Evolutionary conservation across 2,888 invertebrate genomes (phyloP), one percentile per base, ranked within the genome.

Genomic region (Oxyteleia sp.): DNA sequence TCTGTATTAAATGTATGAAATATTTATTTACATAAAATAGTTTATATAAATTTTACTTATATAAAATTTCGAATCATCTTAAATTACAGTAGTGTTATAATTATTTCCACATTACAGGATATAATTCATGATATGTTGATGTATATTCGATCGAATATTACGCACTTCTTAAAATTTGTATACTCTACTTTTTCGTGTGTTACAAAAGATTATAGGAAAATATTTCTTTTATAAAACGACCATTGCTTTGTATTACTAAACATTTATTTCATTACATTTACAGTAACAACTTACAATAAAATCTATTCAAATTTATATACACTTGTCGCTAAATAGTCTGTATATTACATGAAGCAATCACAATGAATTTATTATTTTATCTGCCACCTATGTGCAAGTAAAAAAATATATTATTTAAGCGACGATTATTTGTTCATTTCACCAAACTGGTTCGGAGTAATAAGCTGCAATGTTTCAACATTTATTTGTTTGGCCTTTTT

Each of bases 381-480:
- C 41, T 71, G 57, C 13, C 51, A 61, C 13, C 35, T 61, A 57
- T 5, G 69, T 79, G 59, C 72, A 41, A 74, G 83, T 83, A 83
- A 63, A 83, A 83, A 83, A 83, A 83, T 83, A 83, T 79, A 83
- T 76, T 82, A 71, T 79, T 79, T 41, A 79, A 78, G 61, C 68
- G 53, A 81, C 55, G 61, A 76, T 66, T 47, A 61, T 59, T 72
- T 49, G 59, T 4, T 71, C 55, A 53, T 49, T 49, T 64, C 71
- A 64, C 57, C 64, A 76, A 71, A 75, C 23, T 18, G 10, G 57
- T 11, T 69, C 78, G 35, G 16, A 51, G 47, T 55, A 51, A 68
- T 20, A 78, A 63, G 47, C 49, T 41, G 20, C 10, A 4, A 11
- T 35, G n/a, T 45, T 55, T 66, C 2, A 43, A 23, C 26, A 51